Evolutionary conservation across 2,888 invertebrate species (phyloP).

Genomic region (Acanthococcus lagerstroemiae): DNA sequence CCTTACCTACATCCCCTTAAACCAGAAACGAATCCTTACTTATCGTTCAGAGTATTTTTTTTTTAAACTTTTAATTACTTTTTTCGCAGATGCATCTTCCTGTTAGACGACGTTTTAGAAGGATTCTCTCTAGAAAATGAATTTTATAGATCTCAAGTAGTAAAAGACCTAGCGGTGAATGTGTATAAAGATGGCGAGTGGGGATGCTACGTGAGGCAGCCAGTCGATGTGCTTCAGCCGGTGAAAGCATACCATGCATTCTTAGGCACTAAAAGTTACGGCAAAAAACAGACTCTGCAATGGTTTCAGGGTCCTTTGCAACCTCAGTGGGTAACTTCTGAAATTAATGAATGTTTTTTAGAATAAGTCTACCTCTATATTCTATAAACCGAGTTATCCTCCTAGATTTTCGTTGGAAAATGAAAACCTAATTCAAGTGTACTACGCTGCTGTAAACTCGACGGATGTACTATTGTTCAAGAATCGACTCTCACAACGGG

Average conservation of each 20-base stretch:
- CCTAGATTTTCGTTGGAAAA: background rate
- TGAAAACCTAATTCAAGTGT: conserved; percentile 6
- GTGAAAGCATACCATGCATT: conserved; percentile 18
- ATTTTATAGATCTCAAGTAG: conserved; percentile 55
- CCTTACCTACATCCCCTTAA: too few relatives aligned
- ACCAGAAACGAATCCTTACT: too few relatives aligned
- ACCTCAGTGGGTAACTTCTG: background rate
- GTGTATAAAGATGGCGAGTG: conserved; percentile 56
- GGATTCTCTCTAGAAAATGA: conserved; percentile 44
- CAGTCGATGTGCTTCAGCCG: conserved; percentile 2
- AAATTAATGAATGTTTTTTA: background rate
- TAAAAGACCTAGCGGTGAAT: conserved; percentile 68
- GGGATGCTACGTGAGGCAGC: conserved; percentile 45
- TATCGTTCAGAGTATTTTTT: too few relatives aligned
- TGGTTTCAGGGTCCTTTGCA: conserved; percentile 22
- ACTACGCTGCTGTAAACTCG: conserved; percentile 15
- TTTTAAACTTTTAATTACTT: background rate
- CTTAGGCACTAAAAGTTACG: conserved; percentile 3
- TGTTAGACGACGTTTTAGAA: background rate
- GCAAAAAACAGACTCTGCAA: conserved; percentile 12
- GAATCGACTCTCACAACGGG: conserved; percentile 1
- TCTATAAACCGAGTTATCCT: too few relatives aligned
- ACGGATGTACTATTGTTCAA: conserved; percentile 15
- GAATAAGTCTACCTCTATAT: background rate
- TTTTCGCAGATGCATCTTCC: conserved; percentile 6